Evolutionary conservation across 2,888 invertebrate genomes (phyloP).

Genomic region (Drosophila rellima): DNA sequence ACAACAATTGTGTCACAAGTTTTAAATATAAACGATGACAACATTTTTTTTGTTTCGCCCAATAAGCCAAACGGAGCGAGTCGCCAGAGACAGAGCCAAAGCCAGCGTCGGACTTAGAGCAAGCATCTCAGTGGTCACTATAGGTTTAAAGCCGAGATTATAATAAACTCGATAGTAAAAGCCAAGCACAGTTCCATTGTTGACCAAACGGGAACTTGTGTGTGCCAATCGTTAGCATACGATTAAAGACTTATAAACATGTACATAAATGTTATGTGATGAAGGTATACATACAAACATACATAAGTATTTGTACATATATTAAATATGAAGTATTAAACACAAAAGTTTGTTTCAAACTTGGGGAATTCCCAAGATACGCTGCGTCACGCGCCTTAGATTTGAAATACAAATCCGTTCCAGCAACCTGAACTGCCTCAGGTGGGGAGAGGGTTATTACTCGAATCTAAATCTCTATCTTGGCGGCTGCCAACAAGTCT

Average conservation of each 20-base stretch:
- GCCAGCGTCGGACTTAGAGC: neutral
- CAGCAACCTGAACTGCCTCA: slow-evolving; percentile 17
- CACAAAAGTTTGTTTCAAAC: slow-evolving; percentile 65
- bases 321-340: slow-evolving; percentile 62
- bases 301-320: slow-evolving; percentile 27
- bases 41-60: slow-evolving; percentile 56
- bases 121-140: slow-evolving; percentile 37
- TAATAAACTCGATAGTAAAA: slow-evolving; percentile 56
- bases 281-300: slow-evolving; percentile 5
- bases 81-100: neutral
- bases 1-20: slow-evolving; percentile 80
- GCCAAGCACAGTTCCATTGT: slow-evolving; percentile 61
- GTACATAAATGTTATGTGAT: slow-evolving; percentile 20
- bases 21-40: slow-evolving; percentile 81
- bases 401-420: slow-evolving; percentile 50
- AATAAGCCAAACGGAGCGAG: slow-evolving; percentile 63
- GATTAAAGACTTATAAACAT: slow-evolving; percentile 56
- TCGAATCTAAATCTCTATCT: slow-evolving; percentile 44
- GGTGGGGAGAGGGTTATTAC: slow-evolving; percentile 9
- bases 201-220: slow-evolving; percentile 26
- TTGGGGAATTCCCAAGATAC: slow-evolving; percentile 72
- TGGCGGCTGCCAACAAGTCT: slow-evolving; percentile 60
- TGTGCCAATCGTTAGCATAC: slow-evolving; percentile 72
- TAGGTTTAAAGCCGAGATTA: slow-evolving; percentile 48
- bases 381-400: slow-evolving; percentile 68